Conservation (phyloP, 1,140 invertebrate genomes). For the Temnothorax nylanderi region DNA sequence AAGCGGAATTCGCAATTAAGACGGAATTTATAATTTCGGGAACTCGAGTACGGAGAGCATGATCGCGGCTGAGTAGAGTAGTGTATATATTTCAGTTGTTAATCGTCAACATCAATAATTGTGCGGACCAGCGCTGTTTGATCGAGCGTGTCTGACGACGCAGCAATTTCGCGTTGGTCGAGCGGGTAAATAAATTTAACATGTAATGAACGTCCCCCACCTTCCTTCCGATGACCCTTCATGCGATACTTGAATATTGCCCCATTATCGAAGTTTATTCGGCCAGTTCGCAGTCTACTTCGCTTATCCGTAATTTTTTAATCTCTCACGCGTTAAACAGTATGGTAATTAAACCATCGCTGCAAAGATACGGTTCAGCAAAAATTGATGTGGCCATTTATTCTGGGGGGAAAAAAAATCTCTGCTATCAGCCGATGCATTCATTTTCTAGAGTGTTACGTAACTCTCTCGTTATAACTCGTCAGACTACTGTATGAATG, state of each 20-base stretch:
- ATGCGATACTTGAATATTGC: neutral
- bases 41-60: neutral
- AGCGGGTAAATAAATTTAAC: slow-evolving; percentile 40
- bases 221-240: neutral
- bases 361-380: neutral
- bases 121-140: slow-evolving; percentile 10
- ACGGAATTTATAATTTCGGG: slow-evolving; percentile 51
- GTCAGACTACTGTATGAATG: neutral
- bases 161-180: neutral
- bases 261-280: slow-evolving; percentile 24
- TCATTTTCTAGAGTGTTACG: neutral
- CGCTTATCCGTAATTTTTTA: neutral
- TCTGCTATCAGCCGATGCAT: neutral
- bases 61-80: neutral
- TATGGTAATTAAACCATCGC: slow-evolving; percentile 11
- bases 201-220: neutral
- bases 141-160: slow-evolving; percentile 2
- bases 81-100: slow-evolving; percentile 18
- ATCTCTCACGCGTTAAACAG: slow-evolving; percentile 26
- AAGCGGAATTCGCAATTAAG: slow-evolving; percentile 58
- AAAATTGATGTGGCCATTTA: neutral
- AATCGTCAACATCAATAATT: slow-evolving; percentile 34
- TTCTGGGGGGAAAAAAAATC: neutral
- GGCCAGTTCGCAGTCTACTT: neutral
- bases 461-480: neutral